phyloP scores from a whole-genome alignment of 2,113 vertebrate species.

The Coptodon bakossiorum region DNA sequence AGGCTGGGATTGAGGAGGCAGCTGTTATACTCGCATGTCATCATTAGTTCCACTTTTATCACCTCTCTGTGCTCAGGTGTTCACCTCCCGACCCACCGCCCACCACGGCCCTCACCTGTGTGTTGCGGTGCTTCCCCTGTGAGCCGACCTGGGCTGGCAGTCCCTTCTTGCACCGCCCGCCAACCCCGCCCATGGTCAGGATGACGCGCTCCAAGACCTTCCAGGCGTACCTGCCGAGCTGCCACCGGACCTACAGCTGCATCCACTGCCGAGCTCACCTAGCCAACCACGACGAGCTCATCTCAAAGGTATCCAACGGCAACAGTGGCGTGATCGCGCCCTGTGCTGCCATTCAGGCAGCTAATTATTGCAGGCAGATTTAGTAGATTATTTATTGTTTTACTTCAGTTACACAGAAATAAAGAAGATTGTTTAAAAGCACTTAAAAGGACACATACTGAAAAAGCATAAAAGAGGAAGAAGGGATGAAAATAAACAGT shows the following conservation, averaged over 20 bases:
- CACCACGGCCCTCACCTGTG: conserved; percentile 99
- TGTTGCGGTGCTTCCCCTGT: conserved; percentile 98
- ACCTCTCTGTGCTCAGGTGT: conserved; percentile 68
- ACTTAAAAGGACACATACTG: neutral
- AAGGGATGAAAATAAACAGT: neutral
- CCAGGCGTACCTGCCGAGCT: conserved; percentile 95
- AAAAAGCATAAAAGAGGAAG: neutral
- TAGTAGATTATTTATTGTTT: neutral
- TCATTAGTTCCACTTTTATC: neutral
- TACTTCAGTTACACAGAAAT: neutral
- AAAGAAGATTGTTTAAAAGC: neutral
- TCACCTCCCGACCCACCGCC: conserved; percentile 85
- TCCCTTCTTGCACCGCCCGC: conserved; percentile 91
- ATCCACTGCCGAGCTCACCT: conserved; percentile 97
- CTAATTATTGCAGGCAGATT: neutral
- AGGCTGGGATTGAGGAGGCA: neutral
- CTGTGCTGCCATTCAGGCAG: neutral
- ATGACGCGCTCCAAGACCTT: conserved; percentile 99
- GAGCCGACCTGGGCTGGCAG: conserved; percentile 96
- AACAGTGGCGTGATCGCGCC: neutral
- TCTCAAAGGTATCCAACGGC: conserved; percentile 85
- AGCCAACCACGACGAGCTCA: conserved; percentile 98
- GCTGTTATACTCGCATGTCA: neutral
- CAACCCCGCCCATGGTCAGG: conserved; percentile 94
- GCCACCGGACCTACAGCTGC: conserved; percentile 98